Evolutionary conservation across 2,113 vertebrate genomes (phyloP).

Genomic region (Nothocercus julius): DNA sequence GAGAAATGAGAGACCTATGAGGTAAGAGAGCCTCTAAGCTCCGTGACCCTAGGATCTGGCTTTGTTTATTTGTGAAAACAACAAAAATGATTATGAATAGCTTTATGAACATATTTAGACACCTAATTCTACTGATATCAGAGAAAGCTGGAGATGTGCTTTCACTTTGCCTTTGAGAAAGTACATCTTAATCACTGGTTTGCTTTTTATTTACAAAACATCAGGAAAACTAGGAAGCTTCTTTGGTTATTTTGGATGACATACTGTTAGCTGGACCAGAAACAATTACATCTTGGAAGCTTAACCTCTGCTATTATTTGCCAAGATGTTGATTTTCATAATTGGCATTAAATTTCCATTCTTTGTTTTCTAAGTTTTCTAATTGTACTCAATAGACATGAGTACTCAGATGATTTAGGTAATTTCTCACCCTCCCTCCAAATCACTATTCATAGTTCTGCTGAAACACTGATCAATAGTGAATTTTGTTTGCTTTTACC

Average conservation of each 20-base stretch:
- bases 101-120: not conserved
- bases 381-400: not conserved
- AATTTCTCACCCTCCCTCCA: not conserved
- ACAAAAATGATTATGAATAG: not conserved
- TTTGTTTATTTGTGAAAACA: not conserved
- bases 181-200: not conserved
- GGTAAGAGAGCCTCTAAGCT: not conserved
- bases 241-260: not conserved
- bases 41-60: not conserved
- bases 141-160: not conserved
- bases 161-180: not conserved
- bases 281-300: not conserved
- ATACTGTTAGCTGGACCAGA: not conserved
- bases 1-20: not conserved
- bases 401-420: not conserved
- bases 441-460: not conserved
- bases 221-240: not conserved
- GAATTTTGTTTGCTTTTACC: not conserved
- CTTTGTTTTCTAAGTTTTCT: not conserved
- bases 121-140: not conserved
- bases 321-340: not conserved
- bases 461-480: accelerated
- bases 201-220: not conserved
- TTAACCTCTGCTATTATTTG: not conserved
- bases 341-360: not conserved